phyloP scores from a whole-genome alignment of 2,113 vertebrate species.

The Solea senegalensis region DNA sequence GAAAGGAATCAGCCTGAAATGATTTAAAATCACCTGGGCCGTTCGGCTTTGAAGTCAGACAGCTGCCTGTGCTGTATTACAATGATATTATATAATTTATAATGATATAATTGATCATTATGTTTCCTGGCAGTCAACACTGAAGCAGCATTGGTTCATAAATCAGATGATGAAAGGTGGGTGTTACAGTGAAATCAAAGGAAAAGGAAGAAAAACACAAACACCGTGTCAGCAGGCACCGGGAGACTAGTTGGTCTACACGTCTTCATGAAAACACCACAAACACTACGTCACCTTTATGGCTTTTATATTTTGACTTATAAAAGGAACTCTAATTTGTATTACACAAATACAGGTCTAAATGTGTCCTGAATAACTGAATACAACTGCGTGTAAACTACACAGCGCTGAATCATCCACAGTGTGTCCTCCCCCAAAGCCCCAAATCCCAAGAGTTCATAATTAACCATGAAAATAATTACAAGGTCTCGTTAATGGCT shows the following conservation, averaged over 20 bases:
- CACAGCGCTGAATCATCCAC: constrained; percentile 22
- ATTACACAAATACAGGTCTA: constrained; percentile 15
- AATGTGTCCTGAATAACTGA: constrained; percentile 1
- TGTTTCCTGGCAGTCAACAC: constrained; percentile 68
- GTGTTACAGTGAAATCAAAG: constrained; percentile 60
- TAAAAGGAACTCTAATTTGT: constrained; percentile 21
- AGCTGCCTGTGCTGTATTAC: constrained; percentile 62
- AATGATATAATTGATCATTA: constrained; percentile 74
- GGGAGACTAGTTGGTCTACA: constrained; percentile 16
- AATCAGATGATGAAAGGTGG: constrained; percentile 71
- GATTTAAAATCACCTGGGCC: constrained; percentile 68
- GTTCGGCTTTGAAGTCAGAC: constrained; percentile 70
- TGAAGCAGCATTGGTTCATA: constrained; percentile 54
- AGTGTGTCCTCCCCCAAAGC: constrained; percentile 21
- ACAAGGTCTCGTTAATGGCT: constrained; percentile 64
- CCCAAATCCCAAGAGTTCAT: constrained; percentile 57
- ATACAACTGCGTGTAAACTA: constrained; percentile 57
- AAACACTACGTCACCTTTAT: constrained; percentile 33
- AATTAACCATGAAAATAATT: constrained; percentile 79
- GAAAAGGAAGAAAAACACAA: constrained; percentile 42
- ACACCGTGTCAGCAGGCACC: constrained; percentile 32
- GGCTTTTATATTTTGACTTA: constrained; percentile 5
- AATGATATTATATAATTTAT: constrained; percentile 70
- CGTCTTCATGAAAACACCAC: constrained; percentile 25
- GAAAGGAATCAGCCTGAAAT: constrained; percentile 59